phyloP scores from a whole-genome alignment of 92 coral and sea anemone genomes.

The Porites lobata region DNA sequence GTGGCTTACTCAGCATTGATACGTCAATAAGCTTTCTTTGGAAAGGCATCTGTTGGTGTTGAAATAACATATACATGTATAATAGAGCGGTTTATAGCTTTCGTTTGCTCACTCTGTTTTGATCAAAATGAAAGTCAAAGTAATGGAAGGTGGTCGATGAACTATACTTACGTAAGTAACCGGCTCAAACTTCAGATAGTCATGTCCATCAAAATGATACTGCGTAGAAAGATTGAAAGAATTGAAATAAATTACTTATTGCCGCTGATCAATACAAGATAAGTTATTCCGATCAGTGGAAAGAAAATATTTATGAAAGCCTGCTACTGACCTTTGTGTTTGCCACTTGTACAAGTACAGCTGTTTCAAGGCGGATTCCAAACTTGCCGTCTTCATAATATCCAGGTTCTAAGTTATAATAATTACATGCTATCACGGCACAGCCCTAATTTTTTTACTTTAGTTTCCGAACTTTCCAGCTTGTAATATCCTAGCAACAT shows the following conservation, averaged over 20 bases:
- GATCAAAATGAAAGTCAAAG: too few species aligned
- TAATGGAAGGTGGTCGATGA: background rate
- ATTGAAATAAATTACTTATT: background rate
- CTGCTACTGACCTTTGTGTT: slow-evolving; percentile 81
- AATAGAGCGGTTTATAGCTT: background rate
- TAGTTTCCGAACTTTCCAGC: too few species aligned
- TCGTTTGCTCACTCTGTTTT: background rate
- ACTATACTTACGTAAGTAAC: slow-evolving; percentile 75
- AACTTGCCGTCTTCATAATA: slow-evolving; percentile 94
- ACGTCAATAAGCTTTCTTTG: slow-evolving; percentile 86
- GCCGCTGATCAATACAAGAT: background rate
- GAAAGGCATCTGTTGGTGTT: slow-evolving; percentile 79
- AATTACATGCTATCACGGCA: background rate
- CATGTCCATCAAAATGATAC: slow-evolving; percentile 85
- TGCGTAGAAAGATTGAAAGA: slow-evolving; percentile 22
- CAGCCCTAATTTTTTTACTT: background rate
- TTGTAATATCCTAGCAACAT: too few species aligned
- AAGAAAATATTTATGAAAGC: background rate
- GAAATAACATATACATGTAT: background rate
- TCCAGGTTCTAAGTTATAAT: slow-evolving; percentile 82
- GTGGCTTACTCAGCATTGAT: slow-evolving; percentile 84
- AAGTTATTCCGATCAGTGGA: background rate
- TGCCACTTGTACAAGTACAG: slow-evolving; percentile 89
- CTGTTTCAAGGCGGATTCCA: slow-evolving; percentile 95
- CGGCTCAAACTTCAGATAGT: slow-evolving; percentile 82